Evolutionary conservation across 1,140 invertebrate genomes (phyloP), one percentile per base, ranked within the genome.

Genomic region (Kradibia gibbosae): DNA sequence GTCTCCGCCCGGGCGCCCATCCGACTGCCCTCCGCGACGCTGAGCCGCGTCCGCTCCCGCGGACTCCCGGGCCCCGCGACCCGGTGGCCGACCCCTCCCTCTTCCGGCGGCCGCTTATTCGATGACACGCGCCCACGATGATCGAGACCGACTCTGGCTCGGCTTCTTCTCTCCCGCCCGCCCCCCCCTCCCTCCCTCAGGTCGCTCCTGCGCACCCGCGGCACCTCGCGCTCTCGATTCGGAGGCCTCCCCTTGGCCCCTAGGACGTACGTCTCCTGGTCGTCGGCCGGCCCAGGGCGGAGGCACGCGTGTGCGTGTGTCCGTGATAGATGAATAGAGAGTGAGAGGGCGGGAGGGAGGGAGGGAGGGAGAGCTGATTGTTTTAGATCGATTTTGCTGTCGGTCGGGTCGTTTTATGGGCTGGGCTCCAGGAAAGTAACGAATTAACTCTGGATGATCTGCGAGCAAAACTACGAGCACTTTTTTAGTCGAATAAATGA

Each of bases 81-180:
- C 50, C 50, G 20, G 22, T 20, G 50, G 50, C 50, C 22, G n/a
- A n/a, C n/a, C 20, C 22, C 50, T 53, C 10, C 5, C 50, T 53
- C 50, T 53, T 17, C 78, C 10, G n/a, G n/a, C n/a, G n/a, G n/a
- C n/a, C n/a, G n/a, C 53, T 82, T 77, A 77, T 77, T 74, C 55
- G 65, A 82, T 82, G 80, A 82, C 67, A 78, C 74, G 80, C 80
- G 75, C 62, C 80, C 57, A 36, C 62, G 75, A 72, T 82, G 74
- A 77, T 78, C 72, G 77, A 65, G 53, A 17, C 28, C 62, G 36
- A 60, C 71, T 80, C 55, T 48, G 25, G n/a, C 53, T 76, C 50
- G 36, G 22, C 25, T n/a, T 74, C 31, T 53, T 36, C n/a, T 55
- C 48, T 45, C 7, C n/a, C 50, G 10, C 5, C 50, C 50, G 50